Base-by-base conservation (phyloP, 2,888 invertebrate species). In the Caenorhabditis afra region DNA sequence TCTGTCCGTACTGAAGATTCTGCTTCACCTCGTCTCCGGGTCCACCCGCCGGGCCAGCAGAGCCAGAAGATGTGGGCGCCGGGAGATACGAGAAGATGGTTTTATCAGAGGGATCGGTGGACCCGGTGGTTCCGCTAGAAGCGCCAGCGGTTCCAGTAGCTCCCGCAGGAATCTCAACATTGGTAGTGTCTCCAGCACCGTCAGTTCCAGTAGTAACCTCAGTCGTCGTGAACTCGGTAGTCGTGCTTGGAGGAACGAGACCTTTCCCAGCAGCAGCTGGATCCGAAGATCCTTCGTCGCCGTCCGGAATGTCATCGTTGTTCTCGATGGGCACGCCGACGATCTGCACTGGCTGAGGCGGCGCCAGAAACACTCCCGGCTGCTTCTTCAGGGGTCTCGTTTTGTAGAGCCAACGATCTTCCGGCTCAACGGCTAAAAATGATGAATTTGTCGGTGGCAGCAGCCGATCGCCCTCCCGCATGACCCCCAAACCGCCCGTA, bases 11-110 rank as follows among this genome's bases (percentile, higher is more conserved):
- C 47, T 70, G 50, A 0, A 62, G n/a, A 23, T 52, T 23, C 12
- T 61, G 61, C 23, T 61, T 70, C 37, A 59, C 59, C 12, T 47
- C 47, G 11, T 70, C 70, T 20, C 20, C 55, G 3, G 53, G 12
- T 10, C 37, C 18, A 2, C 35, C 10, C 22, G 11, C 11, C 49
- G 35, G 14, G 47, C 12, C 22, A 12, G 4, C 45, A 20, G 23
- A 14, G 1, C 5, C 3, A 23, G 50, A 47, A 50, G 41, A 20
- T 10, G 50, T 39, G 1, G 52, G 52, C 12, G 14, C 7, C 12
- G 11, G 55, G n/a, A 18, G 55, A 16, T 10, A 16, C 8, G 55
- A 37, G 10, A 10, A 50, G 22, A 11, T 18, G 18, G 55, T 39
- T 0, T 23, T 41, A 18, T 5, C n/a, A 1, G 64, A 16, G 5